These are phyloP conservation scores for Chalcosyrphus nemorum DNA, from an alignment of 2,888 invertebrate genomes.

Conservation along the genomic window DNA sequence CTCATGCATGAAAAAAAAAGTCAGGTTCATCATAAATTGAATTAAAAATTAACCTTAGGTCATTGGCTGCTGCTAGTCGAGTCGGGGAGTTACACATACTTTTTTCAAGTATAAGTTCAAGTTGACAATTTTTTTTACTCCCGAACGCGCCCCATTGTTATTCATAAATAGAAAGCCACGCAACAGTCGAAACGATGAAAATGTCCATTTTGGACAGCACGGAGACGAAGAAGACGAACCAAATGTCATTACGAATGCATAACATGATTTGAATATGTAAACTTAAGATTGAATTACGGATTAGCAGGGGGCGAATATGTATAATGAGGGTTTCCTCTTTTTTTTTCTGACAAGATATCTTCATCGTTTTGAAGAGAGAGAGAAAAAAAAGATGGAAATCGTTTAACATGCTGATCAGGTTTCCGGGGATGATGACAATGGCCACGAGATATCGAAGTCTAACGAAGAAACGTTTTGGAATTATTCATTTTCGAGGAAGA, in stretches of 20 bases:
- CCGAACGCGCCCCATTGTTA: conserved; percentile 34
- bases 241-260: conserved; percentile 65
- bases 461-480: conserved; percentile 6
- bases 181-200: conserved; percentile 15
- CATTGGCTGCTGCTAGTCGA: conserved; percentile 48
- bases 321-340: conserved; percentile 63
- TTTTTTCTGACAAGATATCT: conserved; percentile 65
- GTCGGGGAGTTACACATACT: not conserved
- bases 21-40: conserved; percentile 64
- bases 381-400: conserved; percentile 36
- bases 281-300: conserved; percentile 66
- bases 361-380: conserved; percentile 29
- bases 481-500: conserved; percentile 14
- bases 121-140: conserved; percentile 42
- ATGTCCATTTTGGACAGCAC: conserved; percentile 25
- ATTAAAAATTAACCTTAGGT: conserved; percentile 63
- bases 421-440: conserved; percentile 11
- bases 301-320: conserved; percentile 38
- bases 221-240: conserved; percentile 14
- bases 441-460: conserved; percentile 3
- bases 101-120: conserved; percentile 63
- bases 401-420: conserved; percentile 58
- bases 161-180: conserved; percentile 58
- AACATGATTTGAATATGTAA: conserved; percentile 69
- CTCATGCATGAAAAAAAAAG: conserved; percentile 50